Percentiles rank a stretch among this genome's conserved stretches.
phyloP scores from a whole-genome alignment of 2,888 invertebrate genomes.

The Cephus pulcher region DNA sequence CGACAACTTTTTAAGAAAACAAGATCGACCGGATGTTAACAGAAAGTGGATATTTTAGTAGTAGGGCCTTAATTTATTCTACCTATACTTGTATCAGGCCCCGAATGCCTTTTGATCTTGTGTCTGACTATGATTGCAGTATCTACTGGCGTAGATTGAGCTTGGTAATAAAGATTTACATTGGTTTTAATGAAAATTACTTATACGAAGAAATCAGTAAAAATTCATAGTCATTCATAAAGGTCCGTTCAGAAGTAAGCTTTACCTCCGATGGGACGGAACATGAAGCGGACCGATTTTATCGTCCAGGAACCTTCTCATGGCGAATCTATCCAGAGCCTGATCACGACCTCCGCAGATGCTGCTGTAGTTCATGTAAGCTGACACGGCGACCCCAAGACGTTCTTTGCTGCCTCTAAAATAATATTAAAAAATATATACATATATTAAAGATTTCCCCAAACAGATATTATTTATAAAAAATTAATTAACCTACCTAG shows the following conservation, averaged over 20 bases:
- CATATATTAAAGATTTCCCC: slow-evolving; percentile 4
- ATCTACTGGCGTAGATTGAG: neutral
- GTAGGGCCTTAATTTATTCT: neutral
- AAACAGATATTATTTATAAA: neutral
- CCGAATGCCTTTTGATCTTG: neutral
- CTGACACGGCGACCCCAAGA: slow-evolving; percentile 88
- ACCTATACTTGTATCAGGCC: neutral
- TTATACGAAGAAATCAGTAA: neutral
- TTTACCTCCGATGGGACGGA: slow-evolving; percentile 81
- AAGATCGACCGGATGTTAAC: slow-evolving; percentile 28
- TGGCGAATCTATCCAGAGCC: slow-evolving; percentile 91
- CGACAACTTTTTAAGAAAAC: slow-evolving; percentile 25
- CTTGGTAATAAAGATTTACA: neutral
- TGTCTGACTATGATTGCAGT: neutral
- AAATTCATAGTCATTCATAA: neutral
- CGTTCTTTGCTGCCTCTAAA: slow-evolving; percentile 86
- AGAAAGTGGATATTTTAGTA: neutral
- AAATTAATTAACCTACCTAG: slow-evolving; percentile 71
- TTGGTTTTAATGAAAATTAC: neutral
- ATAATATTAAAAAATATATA: slow-evolving; percentile 9
- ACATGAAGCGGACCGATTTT: slow-evolving; percentile 78
- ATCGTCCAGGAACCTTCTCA: slow-evolving; percentile 90
- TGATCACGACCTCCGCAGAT: slow-evolving; percentile 86
- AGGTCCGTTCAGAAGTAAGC: neutral
- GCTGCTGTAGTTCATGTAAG: slow-evolving; percentile 94